These are phyloP conservation scores for Sturnira hondurensis DNA, from an alignment of 2,113 vertebrate species.

Conservation along the genomic window DNA sequence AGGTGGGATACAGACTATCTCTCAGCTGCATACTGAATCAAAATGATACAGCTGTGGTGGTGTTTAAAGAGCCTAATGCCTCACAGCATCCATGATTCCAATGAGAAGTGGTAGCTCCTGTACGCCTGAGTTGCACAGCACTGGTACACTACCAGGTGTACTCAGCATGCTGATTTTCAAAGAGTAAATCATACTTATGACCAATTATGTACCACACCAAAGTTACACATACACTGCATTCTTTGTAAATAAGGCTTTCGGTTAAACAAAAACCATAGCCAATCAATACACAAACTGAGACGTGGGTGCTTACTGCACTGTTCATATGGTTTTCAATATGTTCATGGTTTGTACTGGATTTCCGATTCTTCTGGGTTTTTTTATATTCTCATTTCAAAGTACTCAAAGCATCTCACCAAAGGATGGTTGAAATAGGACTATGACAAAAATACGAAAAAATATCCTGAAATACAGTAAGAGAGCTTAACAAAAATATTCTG, in stretches of 20 bases:
- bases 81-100: neutral
- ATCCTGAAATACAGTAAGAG: neutral
- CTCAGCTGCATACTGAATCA: neutral
- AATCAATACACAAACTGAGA: neutral
- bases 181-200: neutral
- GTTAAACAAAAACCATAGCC: neutral
- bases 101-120: neutral
- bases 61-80: neutral
- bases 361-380: neutral
- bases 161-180: neutral
- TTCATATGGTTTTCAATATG: neutral
- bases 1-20: neutral
- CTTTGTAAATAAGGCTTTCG: neutral
- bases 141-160: neutral
- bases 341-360: neutral
- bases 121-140: neutral
- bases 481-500: neutral
- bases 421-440: neutral
- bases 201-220: neutral
- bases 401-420: neutral
- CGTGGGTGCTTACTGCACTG: neutral
- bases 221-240: neutral
- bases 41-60: neutral
- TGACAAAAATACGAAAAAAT: neutral
- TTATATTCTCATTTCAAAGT: constrained; percentile 5